Conservation (phyloP, 2,113 vertebrate species). For the Ammodytes dubius region DNA sequence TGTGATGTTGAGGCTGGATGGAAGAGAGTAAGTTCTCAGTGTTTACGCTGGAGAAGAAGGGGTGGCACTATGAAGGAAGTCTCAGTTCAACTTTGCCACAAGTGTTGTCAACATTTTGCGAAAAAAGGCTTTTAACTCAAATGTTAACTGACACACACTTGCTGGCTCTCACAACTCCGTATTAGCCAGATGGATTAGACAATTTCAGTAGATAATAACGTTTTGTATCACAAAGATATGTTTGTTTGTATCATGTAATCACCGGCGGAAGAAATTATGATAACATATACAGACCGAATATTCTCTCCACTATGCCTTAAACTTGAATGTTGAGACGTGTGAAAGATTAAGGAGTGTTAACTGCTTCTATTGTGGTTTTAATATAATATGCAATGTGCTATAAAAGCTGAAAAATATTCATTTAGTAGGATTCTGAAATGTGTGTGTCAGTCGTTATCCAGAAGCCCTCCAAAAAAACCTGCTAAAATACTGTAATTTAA, state of each 20-base stretch:
- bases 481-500: conserved; percentile 5
- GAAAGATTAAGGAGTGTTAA: conserved; percentile 46
- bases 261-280: conserved; percentile 28
- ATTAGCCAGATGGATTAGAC: conserved; percentile 21
- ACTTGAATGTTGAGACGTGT: conserved; percentile 26
- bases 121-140: conserved; percentile 35
- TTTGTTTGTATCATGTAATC: conserved; percentile 24
- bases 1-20: conserved; percentile 29
- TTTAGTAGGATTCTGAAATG: conserved; percentile 6
- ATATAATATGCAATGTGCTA: conserved; percentile 2
- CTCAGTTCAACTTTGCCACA: conserved; percentile 38
- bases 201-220: background rate
- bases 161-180: conserved; percentile 23
- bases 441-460: conserved; percentile 5
- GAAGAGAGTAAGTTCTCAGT: conserved; percentile 30
- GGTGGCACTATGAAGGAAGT: conserved; percentile 8
- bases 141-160: conserved; percentile 14
- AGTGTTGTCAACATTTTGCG: conserved; percentile 42
- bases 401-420: background rate
- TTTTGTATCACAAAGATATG: background rate
- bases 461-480: background rate
- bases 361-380: conserved; percentile 12
- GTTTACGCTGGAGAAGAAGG: conserved; percentile 28
- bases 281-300: conserved; percentile 45
- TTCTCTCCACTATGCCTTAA: conserved; percentile 45